Percentiles rank a stretch among this genome's conserved stretches.
phyloP scores from a whole-genome alignment of 2,888 invertebrate genomes.

The Dione vanillae region DNA sequence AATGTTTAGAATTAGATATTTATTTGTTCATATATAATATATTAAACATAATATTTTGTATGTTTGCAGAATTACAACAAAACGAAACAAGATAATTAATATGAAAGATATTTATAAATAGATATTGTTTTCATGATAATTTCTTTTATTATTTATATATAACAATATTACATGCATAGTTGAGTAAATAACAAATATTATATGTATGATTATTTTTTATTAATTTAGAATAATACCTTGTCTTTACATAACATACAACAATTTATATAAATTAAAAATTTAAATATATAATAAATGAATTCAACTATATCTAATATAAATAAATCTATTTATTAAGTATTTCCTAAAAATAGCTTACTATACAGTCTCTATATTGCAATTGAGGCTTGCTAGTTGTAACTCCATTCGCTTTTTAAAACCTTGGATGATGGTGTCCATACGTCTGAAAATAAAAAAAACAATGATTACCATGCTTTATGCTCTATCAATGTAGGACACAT shows the following conservation, averaged over 20 bases:
- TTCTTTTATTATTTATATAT: slow-evolving; percentile 30
- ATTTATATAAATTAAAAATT: background rate
- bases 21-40: too few species aligned
- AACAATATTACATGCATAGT: background rate
- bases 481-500: too few species aligned
- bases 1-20: too few species aligned
- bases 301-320: too few species aligned
- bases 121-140: slow-evolving; percentile 41
- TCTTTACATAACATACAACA: background rate
- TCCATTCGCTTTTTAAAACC: slow-evolving; percentile 87
- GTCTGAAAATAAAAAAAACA: slow-evolving; percentile 78
- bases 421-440: slow-evolving; percentile 86
- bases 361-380: slow-evolving; percentile 75
- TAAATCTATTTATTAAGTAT: too few species aligned
- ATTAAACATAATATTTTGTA: slow-evolving; percentile 15
- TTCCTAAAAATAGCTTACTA: slow-evolving; percentile 46
- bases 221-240: background rate
- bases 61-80: slow-evolving; percentile 62
- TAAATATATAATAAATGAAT: too few species aligned
- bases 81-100: slow-evolving; percentile 48
- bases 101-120: slow-evolving; percentile 49
- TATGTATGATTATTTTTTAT: background rate
- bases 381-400: slow-evolving; percentile 87
- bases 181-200: slow-evolving; percentile 2
- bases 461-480: too few species aligned